Evolutionary conservation across 2,888 invertebrate species (phyloP).

Genomic region (Tenodera sinensis): DNA sequence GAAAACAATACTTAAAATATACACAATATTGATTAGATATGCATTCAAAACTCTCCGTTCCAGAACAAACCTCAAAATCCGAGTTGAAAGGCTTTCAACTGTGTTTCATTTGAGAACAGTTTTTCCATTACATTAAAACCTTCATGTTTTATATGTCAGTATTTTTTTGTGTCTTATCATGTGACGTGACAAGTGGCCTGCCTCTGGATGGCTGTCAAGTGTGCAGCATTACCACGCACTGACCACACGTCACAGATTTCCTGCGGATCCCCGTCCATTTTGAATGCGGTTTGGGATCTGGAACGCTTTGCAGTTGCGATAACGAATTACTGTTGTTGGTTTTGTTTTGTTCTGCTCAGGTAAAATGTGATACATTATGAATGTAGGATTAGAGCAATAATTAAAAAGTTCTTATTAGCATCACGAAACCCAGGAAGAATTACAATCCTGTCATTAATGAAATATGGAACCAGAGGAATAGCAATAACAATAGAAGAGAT

Average conservation of each 20-base stretch:
- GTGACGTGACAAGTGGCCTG: not conserved
- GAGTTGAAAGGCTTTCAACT: not conserved
- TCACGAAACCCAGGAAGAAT: not conserved
- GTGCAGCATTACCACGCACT: not conserved
- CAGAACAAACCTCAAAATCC: not conserved
- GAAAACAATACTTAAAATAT: not conserved
- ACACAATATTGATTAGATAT: not conserved
- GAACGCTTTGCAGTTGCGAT: not conserved
- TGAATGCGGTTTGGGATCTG: not conserved
- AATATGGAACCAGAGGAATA: too few relatives aligned
- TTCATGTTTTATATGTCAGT: not conserved
- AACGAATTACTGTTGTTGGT: not conserved
- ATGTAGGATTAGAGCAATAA: not conserved
- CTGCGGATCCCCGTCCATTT: not conserved
- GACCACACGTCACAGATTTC: not conserved
- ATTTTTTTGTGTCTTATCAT: not conserved
- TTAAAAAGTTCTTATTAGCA: not conserved
- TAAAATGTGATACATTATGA: not conserved
- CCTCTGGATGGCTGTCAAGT: not conserved
- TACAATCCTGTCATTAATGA: not conserved
- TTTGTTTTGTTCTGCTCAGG: not conserved
- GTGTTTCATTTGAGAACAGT: not conserved
- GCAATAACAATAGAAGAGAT: too few relatives aligned
- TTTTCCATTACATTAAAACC: not conserved
- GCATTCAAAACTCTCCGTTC: not conserved